phyloP scores from a whole-genome alignment of 2,113 vertebrate genomes.

The Conger conger region DNA sequence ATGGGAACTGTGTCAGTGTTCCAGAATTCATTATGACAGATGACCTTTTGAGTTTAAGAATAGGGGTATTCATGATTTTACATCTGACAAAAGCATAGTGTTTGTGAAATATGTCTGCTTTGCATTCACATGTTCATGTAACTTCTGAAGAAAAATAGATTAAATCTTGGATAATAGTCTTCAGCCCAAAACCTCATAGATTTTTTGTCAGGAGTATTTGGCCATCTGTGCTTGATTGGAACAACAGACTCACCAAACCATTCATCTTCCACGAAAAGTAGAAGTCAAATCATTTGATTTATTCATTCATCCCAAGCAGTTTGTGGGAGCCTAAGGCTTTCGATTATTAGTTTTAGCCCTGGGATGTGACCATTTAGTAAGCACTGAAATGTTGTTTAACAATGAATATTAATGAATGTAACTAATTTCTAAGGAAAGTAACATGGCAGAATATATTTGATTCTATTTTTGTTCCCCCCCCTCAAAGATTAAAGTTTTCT shows the following conservation, averaged over 20 bases:
- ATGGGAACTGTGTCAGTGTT: conserved; percentile 39
- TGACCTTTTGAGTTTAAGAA: conserved; percentile 57
- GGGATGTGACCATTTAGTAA: conserved; percentile 52
- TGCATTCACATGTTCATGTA: conserved; percentile 29
- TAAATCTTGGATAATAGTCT: neutral
- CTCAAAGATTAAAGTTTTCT: neutral
- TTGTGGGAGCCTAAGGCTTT: conserved; percentile 23
- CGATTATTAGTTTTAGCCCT: neutral
- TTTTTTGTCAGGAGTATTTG: neutral
- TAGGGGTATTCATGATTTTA: conserved; percentile 31
- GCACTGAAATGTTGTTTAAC: conserved; percentile 35
- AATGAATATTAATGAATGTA: conserved; percentile 56
- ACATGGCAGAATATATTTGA: neutral
- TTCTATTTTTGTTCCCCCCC: neutral
- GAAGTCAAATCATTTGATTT: conserved; percentile 38
- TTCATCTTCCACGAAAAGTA: conserved; percentile 2
- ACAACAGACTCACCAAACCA: neutral
- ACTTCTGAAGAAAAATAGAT: conserved; percentile 9
- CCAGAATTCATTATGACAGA: conserved; percentile 45
- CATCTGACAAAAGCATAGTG: conserved; percentile 25
- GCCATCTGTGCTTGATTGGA: conserved; percentile 7
- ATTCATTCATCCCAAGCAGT: conserved; percentile 49
- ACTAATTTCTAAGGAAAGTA: conserved; percentile 3
- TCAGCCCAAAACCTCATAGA: neutral
- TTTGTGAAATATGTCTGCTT: conserved; percentile 41